Conservation (phyloP, 2,797 vertebrate species). For the Triplophysa yarkandensis region DNA sequence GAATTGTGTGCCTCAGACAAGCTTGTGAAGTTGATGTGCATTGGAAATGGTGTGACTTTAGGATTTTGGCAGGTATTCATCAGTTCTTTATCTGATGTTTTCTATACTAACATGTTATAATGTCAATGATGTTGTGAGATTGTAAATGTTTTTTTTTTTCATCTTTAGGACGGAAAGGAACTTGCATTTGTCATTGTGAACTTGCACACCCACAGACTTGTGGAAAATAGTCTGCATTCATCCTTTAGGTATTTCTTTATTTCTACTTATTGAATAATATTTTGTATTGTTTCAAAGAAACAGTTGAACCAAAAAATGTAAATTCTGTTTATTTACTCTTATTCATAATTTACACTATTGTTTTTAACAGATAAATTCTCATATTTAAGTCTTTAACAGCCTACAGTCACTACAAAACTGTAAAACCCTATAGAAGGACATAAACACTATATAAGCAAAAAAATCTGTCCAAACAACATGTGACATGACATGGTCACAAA, state of each 20-base stretch:
- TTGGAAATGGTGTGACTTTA: slow-evolving; percentile 78
- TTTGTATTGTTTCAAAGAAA: not conserved
- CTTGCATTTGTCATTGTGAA: slow-evolving; percentile 84
- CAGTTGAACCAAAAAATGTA: too few relatives aligned
- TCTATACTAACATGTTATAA: not conserved
- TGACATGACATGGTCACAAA: too few relatives aligned
- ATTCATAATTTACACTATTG: too few relatives aligned
- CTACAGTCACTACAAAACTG: too few relatives aligned
- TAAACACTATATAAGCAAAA: too few relatives aligned
- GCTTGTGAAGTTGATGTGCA: slow-evolving; percentile 74
- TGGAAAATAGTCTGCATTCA: slow-evolving; percentile 84
- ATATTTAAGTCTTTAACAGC: too few relatives aligned
- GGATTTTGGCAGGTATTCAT: slow-evolving; percentile 86
- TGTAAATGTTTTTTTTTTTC: not conserved
- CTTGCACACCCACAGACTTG: slow-evolving; percentile 85
- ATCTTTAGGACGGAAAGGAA: slow-evolving; percentile 66
- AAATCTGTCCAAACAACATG: too few relatives aligned
- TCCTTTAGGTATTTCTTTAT: slow-evolving; percentile 72
- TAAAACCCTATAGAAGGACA: too few relatives aligned
- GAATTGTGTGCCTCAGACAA: slow-evolving; percentile 74
- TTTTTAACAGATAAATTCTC: too few relatives aligned
- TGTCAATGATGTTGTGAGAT: not conserved
- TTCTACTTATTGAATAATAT: not conserved
- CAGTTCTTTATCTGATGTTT: not conserved
- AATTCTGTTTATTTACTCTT: too few relatives aligned